phyloP scores from a whole-genome alignment of 2,888 invertebrate species.

The Beris morrisii region DNA sequence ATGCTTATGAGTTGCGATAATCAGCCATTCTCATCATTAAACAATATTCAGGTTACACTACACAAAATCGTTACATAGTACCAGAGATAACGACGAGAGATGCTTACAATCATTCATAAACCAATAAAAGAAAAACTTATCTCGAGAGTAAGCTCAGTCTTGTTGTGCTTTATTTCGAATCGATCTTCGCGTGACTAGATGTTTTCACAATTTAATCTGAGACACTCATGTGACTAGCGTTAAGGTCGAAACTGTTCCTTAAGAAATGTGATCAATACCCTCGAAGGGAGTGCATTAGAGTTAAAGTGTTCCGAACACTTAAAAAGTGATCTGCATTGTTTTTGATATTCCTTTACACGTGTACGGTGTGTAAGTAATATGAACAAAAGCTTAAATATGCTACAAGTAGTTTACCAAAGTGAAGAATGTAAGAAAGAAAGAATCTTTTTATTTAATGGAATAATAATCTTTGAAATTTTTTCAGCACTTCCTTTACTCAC shows the following conservation, averaged over 20 bases:
- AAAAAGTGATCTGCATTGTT: background rate
- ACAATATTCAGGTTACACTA: too few relatives aligned
- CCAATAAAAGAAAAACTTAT: too few relatives aligned
- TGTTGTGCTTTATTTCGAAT: too few relatives aligned
- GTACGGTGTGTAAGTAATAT: background rate
- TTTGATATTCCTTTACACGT: background rate
- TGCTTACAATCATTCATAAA: too few relatives aligned
- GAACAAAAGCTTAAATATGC: conserved; percentile 23
- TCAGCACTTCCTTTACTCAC: conserved; percentile 22
- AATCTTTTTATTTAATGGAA: background rate
- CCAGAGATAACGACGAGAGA: too few relatives aligned
- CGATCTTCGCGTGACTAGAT: too few relatives aligned
- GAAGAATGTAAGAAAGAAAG: conserved; percentile 19
- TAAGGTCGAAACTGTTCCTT: background rate
- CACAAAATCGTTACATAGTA: too few relatives aligned
- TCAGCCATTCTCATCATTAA: too few relatives aligned
- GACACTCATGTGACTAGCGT: conserved; percentile 14
- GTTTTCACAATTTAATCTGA: conserved; percentile 12
- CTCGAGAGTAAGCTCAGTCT: too few relatives aligned
- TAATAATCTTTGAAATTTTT: background rate
- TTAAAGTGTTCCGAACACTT: background rate
- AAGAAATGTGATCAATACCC: background rate
- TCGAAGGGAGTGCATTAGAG: background rate
- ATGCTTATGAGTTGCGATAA: too few relatives aligned
- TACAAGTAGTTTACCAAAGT: conserved; percentile 19